Percentiles rank a stretch among this genome's conserved stretches.
These are phyloP conservation scores for Lasioglossum vierecki DNA, from an alignment of 2,888 invertebrate species.

Conservation along the genomic window DNA sequence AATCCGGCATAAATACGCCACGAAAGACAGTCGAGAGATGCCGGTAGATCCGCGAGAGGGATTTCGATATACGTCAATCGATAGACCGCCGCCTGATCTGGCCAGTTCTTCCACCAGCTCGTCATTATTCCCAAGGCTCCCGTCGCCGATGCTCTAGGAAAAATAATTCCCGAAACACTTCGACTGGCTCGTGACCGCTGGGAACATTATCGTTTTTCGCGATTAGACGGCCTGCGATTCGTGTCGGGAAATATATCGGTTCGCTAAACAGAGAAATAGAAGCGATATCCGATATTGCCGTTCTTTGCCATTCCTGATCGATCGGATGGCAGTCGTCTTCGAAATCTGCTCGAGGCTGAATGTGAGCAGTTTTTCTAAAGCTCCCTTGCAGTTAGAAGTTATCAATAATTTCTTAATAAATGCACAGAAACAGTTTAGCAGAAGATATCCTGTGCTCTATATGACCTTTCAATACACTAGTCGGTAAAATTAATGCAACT, in stretches of 20 bases:
- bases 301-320: neutral
- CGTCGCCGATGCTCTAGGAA: slow-evolving; percentile 10
- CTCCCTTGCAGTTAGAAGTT: too few relatives aligned
- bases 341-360: too few relatives aligned
- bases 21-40: slow-evolving; percentile 52
- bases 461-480: too few relatives aligned
- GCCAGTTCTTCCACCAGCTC: slow-evolving; percentile 6
- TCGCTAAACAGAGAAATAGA: neutral
- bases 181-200: slow-evolving; percentile 1
- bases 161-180: neutral
- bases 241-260: neutral
- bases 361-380: too few relatives aligned
- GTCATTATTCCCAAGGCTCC: slow-evolving; percentile 36
- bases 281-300: neutral
- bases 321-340: neutral
- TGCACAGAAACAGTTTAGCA: too few relatives aligned
- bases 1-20: slow-evolving; percentile 56
- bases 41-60: slow-evolving; percentile 36
- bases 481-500: too few relatives aligned
- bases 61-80: slow-evolving; percentile 50
- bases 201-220: neutral
- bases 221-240: neutral
- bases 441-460: too few relatives aligned
- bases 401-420: too few relatives aligned
- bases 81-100: slow-evolving; percentile 10